Percentiles rank a stretch among this genome's conserved stretches.
Evolutionary conservation across 2,113 vertebrate genomes (phyloP).

Genomic region (Ceyx margarethae): DNA sequence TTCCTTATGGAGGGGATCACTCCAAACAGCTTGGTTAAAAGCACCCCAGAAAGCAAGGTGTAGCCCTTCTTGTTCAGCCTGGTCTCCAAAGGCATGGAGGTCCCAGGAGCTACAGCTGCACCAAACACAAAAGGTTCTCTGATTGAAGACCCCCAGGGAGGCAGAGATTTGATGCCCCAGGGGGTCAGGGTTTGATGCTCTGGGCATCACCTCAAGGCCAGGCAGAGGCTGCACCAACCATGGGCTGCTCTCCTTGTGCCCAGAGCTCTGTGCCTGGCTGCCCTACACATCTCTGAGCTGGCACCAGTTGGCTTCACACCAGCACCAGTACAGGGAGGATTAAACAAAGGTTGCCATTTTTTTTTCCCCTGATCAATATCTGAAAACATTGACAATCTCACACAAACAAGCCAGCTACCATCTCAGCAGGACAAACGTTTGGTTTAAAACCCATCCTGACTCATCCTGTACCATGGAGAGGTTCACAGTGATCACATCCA

Average conservation of each 20-base stretch:
- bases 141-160: neutral
- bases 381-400: neutral
- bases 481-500: neutral
- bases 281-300: neutral
- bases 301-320: neutral
- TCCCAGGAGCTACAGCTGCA: neutral
- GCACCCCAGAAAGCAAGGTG: neutral
- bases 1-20: neutral
- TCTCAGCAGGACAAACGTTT: neutral
- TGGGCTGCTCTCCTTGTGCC: neutral
- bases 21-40: neutral
- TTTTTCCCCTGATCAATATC: neutral
- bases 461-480: fast-evolving
- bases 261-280: neutral
- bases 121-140: neutral
- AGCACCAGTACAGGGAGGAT: neutral
- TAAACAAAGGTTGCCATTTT: neutral
- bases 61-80: neutral
- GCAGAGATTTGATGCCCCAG: fast-evolving
- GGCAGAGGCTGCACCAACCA: neutral
- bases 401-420: neutral
- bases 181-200: neutral
- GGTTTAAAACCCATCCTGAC: neutral
- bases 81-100: neutral
- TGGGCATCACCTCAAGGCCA: fast-evolving